A percentile compares a stretch with the other conserved stretches of the same genome.
These are phyloP conservation scores for Hipparchia semele DNA, from an alignment of 2,888 invertebrate genomes.

Conservation along the genomic window DNA sequence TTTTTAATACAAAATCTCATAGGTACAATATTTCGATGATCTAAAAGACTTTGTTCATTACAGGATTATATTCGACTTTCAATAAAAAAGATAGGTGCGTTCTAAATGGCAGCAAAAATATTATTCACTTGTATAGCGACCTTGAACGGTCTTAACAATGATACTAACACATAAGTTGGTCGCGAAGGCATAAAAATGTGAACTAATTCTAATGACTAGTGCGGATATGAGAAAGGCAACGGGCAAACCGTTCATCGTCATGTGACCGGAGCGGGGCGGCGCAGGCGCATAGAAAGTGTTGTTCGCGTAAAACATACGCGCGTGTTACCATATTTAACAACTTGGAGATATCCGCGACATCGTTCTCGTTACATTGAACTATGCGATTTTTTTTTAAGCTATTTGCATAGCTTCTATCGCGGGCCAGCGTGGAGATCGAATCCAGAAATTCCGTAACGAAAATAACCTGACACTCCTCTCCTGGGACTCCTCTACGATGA, in stretches of 20 bases:
- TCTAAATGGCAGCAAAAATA: neutral
- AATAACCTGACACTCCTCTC: too few relatives aligned
- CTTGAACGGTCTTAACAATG: slow-evolving; percentile 25
- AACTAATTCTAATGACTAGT: slow-evolving; percentile 20
- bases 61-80: too few relatives aligned
- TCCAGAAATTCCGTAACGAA: too few relatives aligned
- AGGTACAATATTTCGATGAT: too few relatives aligned
- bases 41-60: too few relatives aligned
- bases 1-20: too few relatives aligned
- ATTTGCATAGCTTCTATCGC: too few relatives aligned
- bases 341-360: neutral
- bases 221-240: slow-evolving; percentile 45
- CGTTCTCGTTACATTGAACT: neutral
- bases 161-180: slow-evolving; percentile 7
- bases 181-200: slow-evolving; percentile 23
- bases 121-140: neutral
- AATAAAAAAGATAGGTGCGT: neutral
- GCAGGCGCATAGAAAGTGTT: slow-evolving; percentile 41
- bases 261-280: slow-evolving; percentile 46
- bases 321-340: neutral
- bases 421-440: too few relatives aligned
- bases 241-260: slow-evolving; percentile 40
- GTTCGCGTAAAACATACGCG: slow-evolving; percentile 23
- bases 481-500: too few relatives aligned
- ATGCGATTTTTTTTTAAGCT: neutral